Base-by-base conservation (phyloP, 2,888 invertebrate species). In the Pterostichus niger region DNA sequence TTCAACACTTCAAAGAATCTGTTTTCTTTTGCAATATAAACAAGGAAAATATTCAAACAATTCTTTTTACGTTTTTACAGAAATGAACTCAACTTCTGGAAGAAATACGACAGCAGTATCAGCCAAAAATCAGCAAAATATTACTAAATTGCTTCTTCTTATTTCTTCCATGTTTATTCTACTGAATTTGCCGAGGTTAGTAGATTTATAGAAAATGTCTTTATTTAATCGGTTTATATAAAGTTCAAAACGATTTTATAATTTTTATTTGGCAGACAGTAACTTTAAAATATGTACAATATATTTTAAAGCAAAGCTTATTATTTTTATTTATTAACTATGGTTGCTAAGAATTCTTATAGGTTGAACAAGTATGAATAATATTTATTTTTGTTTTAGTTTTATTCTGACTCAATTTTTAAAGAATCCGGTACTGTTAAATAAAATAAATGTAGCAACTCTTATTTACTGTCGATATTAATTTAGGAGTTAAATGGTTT, bases 141-240 rank as follows among this genome's bases (percentile, higher is more conserved):
- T 94, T 44, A 94, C 93, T n/a, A 93, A 93, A 88, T 93, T 94
- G 92, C 89, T 94, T 17, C 89, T 94, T 0, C 89, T 94, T 2
- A 93, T 94, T 75, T 93, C 94, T n/a, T 91, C 93, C 0, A 93
- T 93, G 6, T 94, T 94, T 87, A 91, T 94, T 17, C 88, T 93
- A 0, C 89, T 94, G 44, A 94, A 94, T 88, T 88, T 93, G 71
- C 93, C 93, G 59, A 93, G 93, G 93, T 93, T 89, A 89, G 87
- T 64, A 85, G 44, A 46, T 75, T 75, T 49, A 49, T 15, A 4
- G 13, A 54, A 54, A 24, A 24, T 24, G 24, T 24, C 3, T 24
- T 24, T 24, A 24, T 24, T 24, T 24, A 24, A 24, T 24, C 24
- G 24, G 24, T 3, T 24, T 24, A 24, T 24, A 24, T 24, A 24